Conservation (phyloP, 1,140 invertebrate species). For the Euura lappo region DNA sequence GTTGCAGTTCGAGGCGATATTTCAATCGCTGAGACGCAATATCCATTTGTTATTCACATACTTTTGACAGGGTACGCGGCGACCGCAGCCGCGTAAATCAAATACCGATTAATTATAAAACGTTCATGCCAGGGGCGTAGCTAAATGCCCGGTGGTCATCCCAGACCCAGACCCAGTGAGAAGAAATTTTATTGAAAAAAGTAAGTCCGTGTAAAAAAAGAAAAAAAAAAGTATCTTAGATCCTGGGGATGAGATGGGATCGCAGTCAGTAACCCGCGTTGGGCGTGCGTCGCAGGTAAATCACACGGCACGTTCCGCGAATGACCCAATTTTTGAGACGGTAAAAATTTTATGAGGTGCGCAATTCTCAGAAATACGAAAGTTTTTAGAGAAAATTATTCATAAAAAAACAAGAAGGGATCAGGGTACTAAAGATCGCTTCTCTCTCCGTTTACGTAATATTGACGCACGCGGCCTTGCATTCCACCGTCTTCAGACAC, state of each 20-base stretch:
- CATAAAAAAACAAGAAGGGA: neutral
- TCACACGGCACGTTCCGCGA: too few species aligned
- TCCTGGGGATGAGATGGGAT: too few species aligned
- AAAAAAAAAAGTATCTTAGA: too few species aligned
- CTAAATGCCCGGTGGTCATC: too few species aligned
- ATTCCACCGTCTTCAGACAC: constrained; percentile 26
- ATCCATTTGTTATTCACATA: constrained; percentile 18
- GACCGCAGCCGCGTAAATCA: constrained; percentile 15
- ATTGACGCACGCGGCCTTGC: constrained; percentile 33
- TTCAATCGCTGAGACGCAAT: constrained; percentile 17
- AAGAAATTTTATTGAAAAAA: too few species aligned
- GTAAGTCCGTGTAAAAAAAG: too few species aligned
- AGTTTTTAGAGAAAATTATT: neutral
- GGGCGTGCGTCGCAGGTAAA: too few species aligned
- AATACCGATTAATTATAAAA: constrained; percentile 21
- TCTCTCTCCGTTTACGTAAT: constrained; percentile 31
- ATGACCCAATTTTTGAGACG: too few species aligned
- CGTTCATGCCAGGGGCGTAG: neutral
- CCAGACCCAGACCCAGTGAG: too few species aligned
- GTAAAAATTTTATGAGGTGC: too few species aligned
- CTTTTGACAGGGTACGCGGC: constrained; percentile 10
- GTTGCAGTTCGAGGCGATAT: constrained; percentile 6
- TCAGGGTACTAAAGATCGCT: neutral
- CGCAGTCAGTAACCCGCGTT: too few species aligned
- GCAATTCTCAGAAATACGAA: too few species aligned